Evolutionary conservation across 35 echinoderm and acorn worm genomes (phyloP).

Genomic region (Heliocidaris erythrogramma): DNA sequence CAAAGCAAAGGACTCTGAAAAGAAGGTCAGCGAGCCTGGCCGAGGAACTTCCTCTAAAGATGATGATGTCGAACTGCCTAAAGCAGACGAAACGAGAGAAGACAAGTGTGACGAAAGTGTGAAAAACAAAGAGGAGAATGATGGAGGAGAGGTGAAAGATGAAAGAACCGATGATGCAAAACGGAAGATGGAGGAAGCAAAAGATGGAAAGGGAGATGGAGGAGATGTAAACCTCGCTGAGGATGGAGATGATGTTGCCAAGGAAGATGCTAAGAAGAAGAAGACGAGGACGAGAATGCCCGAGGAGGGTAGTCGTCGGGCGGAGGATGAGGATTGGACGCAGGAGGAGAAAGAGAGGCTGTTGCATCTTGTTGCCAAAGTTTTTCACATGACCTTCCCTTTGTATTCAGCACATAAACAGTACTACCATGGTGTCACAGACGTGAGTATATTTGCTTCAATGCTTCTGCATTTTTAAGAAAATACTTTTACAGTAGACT

Average conservation of each 20-base stretch:
- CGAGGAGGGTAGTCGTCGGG: not conserved
- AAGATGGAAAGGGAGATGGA: conserved; percentile 22
- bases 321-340: conserved; percentile 35
- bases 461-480: not conserved
- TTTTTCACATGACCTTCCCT: conserved; percentile 84
- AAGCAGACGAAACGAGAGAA: conserved; percentile 27
- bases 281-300: not conserved
- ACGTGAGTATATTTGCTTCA: conserved; percentile 56
- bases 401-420: conserved; percentile 91
- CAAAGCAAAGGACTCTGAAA: not conserved
- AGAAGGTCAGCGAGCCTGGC: conserved; percentile 12
- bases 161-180: not conserved
- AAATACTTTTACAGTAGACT: not conserved
- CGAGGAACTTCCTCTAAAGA: not conserved
- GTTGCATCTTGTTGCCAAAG: conserved; percentile 76
- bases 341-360: conserved; percentile 55
- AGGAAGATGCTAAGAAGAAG: not conserved
- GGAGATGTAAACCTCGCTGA: conserved; percentile 14
- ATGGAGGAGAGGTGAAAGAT: conserved; percentile 30
- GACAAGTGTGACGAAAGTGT: not conserved
- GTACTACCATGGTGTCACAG: conserved; percentile 70
- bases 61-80: not conserved
- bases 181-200: conserved; percentile 25
- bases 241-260: not conserved
- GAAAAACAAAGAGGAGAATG: conserved; percentile 18